Evolutionary conservation across 2,113 vertebrate genomes (phyloP).

Genomic region (Centropus bengalensis): DNA sequence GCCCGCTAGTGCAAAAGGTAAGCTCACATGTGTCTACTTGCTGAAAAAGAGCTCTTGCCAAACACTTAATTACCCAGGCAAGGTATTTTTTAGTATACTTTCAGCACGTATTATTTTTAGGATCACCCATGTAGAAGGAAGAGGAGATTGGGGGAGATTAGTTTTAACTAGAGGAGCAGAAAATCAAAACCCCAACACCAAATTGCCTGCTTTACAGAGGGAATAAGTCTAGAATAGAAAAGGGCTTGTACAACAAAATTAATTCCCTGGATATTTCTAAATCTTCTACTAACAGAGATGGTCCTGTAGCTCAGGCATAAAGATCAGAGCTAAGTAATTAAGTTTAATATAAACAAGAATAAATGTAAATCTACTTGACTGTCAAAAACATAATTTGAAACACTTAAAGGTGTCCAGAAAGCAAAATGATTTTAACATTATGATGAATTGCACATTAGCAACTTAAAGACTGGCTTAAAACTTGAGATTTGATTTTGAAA

Average conservation of each 20-base stretch:
- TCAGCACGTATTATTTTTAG: slow-evolving; percentile 6
- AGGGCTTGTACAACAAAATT: neutral
- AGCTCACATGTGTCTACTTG: neutral
- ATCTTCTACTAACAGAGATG: neutral
- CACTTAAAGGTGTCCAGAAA: neutral
- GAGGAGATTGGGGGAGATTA: neutral
- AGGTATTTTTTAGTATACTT: neutral
- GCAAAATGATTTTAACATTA: neutral
- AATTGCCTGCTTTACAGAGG: neutral
- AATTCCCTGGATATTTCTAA: neutral
- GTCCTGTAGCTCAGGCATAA: neutral
- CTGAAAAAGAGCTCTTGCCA: neutral
- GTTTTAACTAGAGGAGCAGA: neutral
- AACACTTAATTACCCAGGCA: neutral
- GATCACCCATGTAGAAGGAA: neutral
- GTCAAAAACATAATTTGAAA: neutral
- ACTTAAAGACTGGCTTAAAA: neutral
- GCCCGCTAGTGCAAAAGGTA: neutral
- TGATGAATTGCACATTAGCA: neutral
- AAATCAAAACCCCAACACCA: neutral
- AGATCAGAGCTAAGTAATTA: neutral
- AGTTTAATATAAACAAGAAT: neutral
- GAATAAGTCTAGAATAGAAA: neutral
- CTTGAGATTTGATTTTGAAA: neutral
- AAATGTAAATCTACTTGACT: neutral